Percentiles rank a stretch among this genome's conserved stretches.
phyloP scores from a whole-genome alignment of 2,113 vertebrate species.

The Toxotes jaculatrix region DNA sequence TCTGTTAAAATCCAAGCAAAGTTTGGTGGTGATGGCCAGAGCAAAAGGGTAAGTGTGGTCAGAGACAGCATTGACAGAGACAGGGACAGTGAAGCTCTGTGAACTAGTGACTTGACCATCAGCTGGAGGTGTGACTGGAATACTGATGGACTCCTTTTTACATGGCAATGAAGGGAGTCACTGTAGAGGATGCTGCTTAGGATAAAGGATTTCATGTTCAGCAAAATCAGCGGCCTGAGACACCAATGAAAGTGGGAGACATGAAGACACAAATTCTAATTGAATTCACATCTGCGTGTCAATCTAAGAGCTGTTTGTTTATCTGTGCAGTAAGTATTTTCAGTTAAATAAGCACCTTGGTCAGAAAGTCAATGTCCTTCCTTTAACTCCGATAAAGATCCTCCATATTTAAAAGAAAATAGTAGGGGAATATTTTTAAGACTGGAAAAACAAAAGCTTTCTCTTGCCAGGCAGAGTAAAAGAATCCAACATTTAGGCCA shows the following conservation, averaged over 20 bases:
- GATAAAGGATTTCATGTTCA: conserved; percentile 11
- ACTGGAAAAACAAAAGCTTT: background rate
- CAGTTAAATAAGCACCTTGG: background rate
- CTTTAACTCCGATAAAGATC: background rate
- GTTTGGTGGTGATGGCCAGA: conserved; percentile 28
- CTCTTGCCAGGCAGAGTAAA: conserved; percentile 9
- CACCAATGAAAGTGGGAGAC: background rate
- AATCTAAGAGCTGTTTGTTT: background rate
- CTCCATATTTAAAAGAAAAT: conserved; percentile 14
- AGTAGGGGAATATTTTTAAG: conserved; percentile 1
- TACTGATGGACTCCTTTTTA: conserved; percentile 68
- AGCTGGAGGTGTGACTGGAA: conserved; percentile 63
- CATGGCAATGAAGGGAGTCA: conserved; percentile 64
- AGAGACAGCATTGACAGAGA: conserved; percentile 69
- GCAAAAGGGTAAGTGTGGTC: conserved; percentile 47
- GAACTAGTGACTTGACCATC: conserved; percentile 63
- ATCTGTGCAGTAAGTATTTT: background rate
- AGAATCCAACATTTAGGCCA: conserved; percentile 29
- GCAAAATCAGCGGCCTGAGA: conserved; percentile 13
- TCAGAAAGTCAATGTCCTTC: background rate
- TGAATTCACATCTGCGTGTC: background rate
- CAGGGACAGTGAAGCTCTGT: conserved; percentile 75
- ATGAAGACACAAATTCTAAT: background rate
- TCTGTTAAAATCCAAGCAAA: conserved; percentile 28
- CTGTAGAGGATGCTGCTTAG: conserved; percentile 56